Evolutionary conservation across 2,888 invertebrate species (phyloP).

Genomic region (Apantesis nais): DNA sequence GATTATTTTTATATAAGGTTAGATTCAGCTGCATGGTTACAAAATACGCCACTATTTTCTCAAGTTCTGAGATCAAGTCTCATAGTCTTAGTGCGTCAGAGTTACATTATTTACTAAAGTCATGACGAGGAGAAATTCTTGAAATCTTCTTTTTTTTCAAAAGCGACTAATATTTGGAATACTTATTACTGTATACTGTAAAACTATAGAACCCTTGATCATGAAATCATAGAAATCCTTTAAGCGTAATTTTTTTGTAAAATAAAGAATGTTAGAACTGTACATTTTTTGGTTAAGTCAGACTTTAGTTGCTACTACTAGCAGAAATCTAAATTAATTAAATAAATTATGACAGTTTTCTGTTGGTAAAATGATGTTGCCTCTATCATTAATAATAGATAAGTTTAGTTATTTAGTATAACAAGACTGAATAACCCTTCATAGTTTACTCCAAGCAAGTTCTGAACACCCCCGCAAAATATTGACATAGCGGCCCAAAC

Average conservation of each 20-base stretch:
- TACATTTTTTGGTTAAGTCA: not conserved
- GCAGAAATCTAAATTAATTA: not conserved
- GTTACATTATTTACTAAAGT: not conserved
- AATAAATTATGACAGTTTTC: not conserved
- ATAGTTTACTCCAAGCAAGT: slow-evolving; percentile 6
- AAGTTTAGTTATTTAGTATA: not conserved
- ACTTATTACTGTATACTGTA: too few species aligned
- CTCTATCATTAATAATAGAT: not conserved
- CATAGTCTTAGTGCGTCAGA: not conserved
- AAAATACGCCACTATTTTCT: too few species aligned
- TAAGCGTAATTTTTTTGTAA: too few species aligned
- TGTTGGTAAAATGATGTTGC: not conserved
- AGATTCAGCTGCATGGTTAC: too few species aligned
- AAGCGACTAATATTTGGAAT: too few species aligned
- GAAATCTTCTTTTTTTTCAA: not conserved
- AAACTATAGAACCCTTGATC: too few species aligned
- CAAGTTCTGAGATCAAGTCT: not conserved
- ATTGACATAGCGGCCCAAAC: slow-evolving; percentile 54
- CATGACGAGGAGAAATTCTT: not conserved
- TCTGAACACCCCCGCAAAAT: slow-evolving; percentile 34
- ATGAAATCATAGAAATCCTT: too few species aligned
- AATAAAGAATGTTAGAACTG: too few species aligned
- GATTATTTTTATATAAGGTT: too few species aligned
- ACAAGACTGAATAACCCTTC: slow-evolving; percentile 10
- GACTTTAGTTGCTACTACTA: not conserved